These are phyloP conservation scores for Alethe diademata DNA, from an alignment of 2,113 vertebrate genomes.

Conservation along the genomic window DNA sequence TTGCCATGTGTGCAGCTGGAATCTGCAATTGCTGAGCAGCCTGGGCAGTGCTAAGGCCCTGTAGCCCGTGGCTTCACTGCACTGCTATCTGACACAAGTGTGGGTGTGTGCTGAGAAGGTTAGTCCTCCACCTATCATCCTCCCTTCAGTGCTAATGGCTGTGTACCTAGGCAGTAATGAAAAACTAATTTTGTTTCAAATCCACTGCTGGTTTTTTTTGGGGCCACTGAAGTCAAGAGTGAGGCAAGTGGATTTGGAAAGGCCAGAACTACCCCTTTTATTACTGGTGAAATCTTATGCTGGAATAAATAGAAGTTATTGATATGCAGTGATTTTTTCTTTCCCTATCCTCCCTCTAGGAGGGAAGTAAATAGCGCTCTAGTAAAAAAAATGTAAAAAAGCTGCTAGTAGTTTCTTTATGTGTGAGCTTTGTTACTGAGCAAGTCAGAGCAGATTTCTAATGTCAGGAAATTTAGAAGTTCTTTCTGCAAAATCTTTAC, in stretches of 20 bases:
- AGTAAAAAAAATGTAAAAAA: background rate
- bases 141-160: background rate
- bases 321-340: background rate
- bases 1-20: background rate
- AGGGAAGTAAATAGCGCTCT: background rate
- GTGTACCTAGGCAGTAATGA: background rate
- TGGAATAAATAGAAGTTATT: background rate
- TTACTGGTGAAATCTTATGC: background rate
- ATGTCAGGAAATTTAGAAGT: background rate
- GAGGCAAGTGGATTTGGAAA: background rate
- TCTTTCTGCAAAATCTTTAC: background rate
- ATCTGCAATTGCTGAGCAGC: background rate
- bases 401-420: background rate
- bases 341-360: background rate
- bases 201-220: background rate
- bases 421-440: background rate
- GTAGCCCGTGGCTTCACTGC: background rate
- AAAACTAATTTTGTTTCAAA: background rate
- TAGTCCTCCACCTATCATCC: background rate
- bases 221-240: background rate
- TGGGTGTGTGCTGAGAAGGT: background rate
- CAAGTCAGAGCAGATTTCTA: background rate
- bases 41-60: background rate
- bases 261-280: background rate
- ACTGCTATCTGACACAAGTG: background rate